Evolutionary conservation across 64 coral and sea anemone species (phyloP).

Genomic region (Montipora capricornis): DNA sequence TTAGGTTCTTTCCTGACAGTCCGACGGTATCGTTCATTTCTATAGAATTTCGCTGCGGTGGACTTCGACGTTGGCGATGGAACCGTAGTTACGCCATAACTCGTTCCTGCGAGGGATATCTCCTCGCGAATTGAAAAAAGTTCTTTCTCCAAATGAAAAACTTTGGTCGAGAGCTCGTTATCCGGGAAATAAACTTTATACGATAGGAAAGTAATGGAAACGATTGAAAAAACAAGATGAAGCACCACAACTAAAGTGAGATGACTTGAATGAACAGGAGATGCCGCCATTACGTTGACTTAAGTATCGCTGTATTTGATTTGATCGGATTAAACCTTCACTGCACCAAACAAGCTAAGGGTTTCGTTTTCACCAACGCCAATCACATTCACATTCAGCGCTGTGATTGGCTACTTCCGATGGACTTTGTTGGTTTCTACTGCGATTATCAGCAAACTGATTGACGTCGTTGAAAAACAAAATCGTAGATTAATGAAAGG

Average conservation of each 20-base stretch:
- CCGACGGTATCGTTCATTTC: not conserved
- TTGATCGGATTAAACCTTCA: not conserved
- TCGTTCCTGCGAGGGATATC: not conserved
- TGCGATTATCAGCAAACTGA: no score
- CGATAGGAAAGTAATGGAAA: not conserved
- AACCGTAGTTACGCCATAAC: no score
- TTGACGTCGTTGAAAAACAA: no score
- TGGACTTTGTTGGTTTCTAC: no score
- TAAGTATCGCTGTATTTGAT: not conserved
- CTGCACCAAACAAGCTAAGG: no score
- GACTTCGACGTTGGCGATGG: not conserved
- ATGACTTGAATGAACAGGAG: not conserved
- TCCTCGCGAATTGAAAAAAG: not conserved
- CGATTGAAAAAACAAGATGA: slow-evolving; percentile 8
- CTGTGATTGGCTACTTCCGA: no score
- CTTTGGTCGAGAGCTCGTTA: slow-evolving; percentile 17
- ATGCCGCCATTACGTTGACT: not conserved
- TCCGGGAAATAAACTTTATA: slow-evolving; percentile 22
- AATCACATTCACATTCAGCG: no score
- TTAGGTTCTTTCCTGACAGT: not conserved
- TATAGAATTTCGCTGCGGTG: not conserved
- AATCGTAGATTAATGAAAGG: no score
- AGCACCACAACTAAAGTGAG: not conserved
- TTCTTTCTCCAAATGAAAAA: slow-evolving; percentile 8
- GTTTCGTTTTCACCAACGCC: no score